Evolutionary conservation across 2,797 vertebrate genomes (phyloP).

Genomic region (Chelonia mydas): DNA sequence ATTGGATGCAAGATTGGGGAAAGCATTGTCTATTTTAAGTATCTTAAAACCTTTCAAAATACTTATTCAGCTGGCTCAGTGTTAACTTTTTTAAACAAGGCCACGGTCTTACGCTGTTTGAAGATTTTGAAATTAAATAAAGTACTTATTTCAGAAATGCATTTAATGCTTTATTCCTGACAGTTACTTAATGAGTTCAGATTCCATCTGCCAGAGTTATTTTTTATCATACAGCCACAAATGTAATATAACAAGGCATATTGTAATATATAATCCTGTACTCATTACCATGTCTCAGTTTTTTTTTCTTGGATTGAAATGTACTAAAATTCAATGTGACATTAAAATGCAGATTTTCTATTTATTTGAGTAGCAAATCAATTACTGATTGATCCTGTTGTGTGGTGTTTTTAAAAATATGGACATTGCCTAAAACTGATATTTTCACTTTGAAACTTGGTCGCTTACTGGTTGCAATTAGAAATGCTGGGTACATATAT

Average conservation of each 20-base stretch:
- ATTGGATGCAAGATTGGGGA: conserved; percentile 63
- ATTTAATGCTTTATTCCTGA: conserved; percentile 89
- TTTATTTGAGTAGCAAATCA: conserved; percentile 83
- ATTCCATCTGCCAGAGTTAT: conserved; percentile 87
- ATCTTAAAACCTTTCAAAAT: conserved; percentile 61
- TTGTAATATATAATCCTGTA: conserved; percentile 96
- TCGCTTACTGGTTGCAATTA: conserved; percentile 58
- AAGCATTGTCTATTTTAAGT: conserved; percentile 71
- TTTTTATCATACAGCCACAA: conserved; percentile 89
- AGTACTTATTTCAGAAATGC: conserved; percentile 81
- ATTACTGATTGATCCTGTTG: conserved; percentile 62
- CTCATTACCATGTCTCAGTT: conserved; percentile 90
- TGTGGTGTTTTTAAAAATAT: conserved; percentile 50
- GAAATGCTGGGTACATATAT: conserved; percentile 42
- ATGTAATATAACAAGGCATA: conserved; percentile 95
- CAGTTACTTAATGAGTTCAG: conserved; percentile 86
- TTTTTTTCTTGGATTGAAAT: conserved; percentile 91
- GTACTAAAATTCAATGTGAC: conserved; percentile 93
- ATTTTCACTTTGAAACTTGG: conserved; percentile 51
- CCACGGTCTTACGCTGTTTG: conserved; percentile 78
- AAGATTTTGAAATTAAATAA: conserved; percentile 81
- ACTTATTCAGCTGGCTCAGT: conserved; percentile 74
- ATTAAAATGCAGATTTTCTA: conserved; percentile 96
- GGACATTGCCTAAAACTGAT: conserved; percentile 45
- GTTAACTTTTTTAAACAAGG: conserved; percentile 70